Conservation (phyloP, 35 echinoderm and acorn worm genomes). For the Apostichopus japonicus region DNA sequence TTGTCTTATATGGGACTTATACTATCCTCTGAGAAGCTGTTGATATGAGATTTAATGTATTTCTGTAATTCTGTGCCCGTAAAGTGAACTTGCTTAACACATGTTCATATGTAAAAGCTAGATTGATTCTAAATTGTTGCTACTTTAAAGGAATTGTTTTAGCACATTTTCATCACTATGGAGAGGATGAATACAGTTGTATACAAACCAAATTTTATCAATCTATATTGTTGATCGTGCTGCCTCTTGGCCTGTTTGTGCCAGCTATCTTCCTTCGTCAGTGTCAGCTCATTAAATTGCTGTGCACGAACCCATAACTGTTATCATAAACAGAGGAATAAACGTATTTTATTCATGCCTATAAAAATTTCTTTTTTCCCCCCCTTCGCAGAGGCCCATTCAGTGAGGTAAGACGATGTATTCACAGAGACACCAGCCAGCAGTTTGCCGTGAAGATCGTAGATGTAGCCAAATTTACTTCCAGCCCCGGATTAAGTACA, state of each 20-base stretch:
- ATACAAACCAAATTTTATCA: no score
- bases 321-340: constrained; percentile 15
- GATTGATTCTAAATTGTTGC: no score
- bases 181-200: no score
- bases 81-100: no score
- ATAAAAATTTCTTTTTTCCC: constrained; percentile 32
- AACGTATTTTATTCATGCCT: constrained; percentile 1
- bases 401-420: constrained; percentile 98
- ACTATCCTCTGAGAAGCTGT: no score
- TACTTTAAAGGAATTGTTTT: no score
- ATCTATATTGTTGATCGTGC: not conserved
- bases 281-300: not conserved
- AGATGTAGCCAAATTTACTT: constrained; percentile 99
- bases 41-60: no score
- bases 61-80: no score
- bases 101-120: no score
- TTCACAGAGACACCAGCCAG: constrained; percentile 94
- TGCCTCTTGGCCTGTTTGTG: not conserved
- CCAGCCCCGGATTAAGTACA: constrained; percentile 97
- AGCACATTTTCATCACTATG: no score
- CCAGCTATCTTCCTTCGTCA: not conserved
- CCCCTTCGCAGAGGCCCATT: constrained; percentile 83
- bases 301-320: constrained; percentile 9
- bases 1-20: no score
- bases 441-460: constrained; percentile 99